phyloP scores from a whole-genome alignment of 2,113 vertebrate species.

The Corythornis vintsioides region DNA sequence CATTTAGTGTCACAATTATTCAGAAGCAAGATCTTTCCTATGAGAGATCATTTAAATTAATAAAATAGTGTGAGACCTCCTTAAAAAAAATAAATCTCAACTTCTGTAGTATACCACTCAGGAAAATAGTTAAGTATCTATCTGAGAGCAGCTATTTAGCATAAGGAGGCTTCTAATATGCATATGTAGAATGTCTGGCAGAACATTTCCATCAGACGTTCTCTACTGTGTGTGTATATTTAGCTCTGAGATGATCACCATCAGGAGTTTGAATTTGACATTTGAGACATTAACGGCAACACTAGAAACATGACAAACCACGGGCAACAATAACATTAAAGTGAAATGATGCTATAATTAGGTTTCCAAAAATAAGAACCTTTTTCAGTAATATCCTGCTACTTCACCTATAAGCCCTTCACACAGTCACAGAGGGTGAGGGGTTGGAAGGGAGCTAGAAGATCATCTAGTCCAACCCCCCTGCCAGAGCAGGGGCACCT shows the following conservation, averaged over 20 bases:
- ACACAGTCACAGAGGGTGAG: too few relatives aligned
- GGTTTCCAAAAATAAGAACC: slow-evolving; percentile 29
- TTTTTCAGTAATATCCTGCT: not conserved
- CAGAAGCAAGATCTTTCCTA: not conserved
- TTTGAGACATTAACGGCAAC: slow-evolving; percentile 58
- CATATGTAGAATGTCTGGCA: slow-evolving; percentile 27
- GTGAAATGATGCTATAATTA: slow-evolving; percentile 28
- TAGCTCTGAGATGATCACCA: slow-evolving; percentile 56
- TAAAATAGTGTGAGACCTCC: not conserved
- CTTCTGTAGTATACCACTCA: not conserved
- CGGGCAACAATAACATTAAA: slow-evolving; percentile 31
- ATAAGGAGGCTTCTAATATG: slow-evolving; percentile 17
- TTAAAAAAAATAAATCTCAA: not conserved
- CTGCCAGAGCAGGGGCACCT: too few relatives aligned
- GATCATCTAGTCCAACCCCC: too few relatives aligned
- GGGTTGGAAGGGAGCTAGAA: too few relatives aligned
- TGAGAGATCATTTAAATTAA: not conserved
- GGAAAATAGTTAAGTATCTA: not conserved
- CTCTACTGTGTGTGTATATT: not conserved
- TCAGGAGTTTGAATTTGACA: slow-evolving; percentile 35
- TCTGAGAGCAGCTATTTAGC: slow-evolving; percentile 25
- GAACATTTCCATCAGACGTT: slow-evolving; percentile 30
- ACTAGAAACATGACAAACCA: slow-evolving; percentile 6
- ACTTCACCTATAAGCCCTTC: not conserved
- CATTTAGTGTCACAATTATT: slow-evolving; percentile 40